These are phyloP conservation scores for Neotoxoptera formosana DNA, from an alignment of 1,140 invertebrate genomes.

Conservation along the genomic window DNA sequence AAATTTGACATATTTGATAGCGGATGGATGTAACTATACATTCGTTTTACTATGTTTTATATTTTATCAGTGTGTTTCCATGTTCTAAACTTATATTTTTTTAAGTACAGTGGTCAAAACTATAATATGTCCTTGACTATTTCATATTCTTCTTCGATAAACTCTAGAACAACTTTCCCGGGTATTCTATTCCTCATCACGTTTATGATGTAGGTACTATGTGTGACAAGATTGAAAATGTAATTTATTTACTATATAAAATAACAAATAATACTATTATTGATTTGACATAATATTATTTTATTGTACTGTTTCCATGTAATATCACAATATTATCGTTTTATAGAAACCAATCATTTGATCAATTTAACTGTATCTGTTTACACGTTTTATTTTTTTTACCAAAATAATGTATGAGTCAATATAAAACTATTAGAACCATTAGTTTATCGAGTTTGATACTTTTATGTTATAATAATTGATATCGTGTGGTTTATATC, in stretches of 20 bases:
- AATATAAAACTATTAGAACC: too few species aligned
- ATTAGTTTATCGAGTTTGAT: too few species aligned
- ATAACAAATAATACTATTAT: neutral
- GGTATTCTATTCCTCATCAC: neutral
- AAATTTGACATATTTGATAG: neutral
- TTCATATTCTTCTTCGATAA: neutral
- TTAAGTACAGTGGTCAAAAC: neutral
- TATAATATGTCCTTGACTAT: neutral
- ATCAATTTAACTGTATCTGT: neutral
- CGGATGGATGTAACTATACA: neutral
- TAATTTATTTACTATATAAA: neutral
- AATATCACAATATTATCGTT: neutral
- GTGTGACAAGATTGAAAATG: neutral
- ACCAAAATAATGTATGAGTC: neutral
- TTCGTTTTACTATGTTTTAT: neutral
- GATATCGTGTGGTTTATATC: too few species aligned
- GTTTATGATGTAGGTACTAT: neutral
- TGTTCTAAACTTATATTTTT: neutral
- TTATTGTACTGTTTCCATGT: neutral
- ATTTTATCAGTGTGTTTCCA: neutral
- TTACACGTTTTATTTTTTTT: neutral
- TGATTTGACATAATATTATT: neutral
- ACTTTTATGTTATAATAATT: neutral
- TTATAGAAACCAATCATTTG: neutral
- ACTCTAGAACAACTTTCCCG: neutral